Conservation (phyloP, 2,113 vertebrate genomes). For the Vulpes ferrilata region DNA sequence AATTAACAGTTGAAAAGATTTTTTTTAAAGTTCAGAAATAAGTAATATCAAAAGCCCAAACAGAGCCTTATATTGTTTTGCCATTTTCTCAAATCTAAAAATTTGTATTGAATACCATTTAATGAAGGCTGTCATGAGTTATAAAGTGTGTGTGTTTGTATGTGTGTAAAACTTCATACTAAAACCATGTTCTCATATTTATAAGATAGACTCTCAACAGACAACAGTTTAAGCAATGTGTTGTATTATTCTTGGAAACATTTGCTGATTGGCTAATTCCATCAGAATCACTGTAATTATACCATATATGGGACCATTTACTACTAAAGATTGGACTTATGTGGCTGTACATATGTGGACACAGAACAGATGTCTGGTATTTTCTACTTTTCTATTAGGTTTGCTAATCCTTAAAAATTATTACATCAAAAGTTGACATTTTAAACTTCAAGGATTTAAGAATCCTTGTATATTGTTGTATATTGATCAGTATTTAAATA, state of each 20-base stretch:
- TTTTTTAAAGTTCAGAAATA: not conserved
- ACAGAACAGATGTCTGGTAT: not conserved
- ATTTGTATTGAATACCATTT: not conserved
- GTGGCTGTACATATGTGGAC: not conserved
- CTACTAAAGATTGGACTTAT: not conserved
- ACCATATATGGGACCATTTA: not conserved
- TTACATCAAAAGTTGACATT: not conserved
- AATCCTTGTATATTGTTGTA: not conserved
- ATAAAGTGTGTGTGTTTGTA: not conserved
- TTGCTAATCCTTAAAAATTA: not conserved
- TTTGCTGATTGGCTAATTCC: not conserved
- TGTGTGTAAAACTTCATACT: not conserved
- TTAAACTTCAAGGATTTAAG: not conserved
- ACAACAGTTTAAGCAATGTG: not conserved
- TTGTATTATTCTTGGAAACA: not conserved
- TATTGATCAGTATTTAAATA: not conserved
- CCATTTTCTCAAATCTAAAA: slow-evolving; percentile 13
- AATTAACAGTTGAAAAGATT: slow-evolving; percentile 34
- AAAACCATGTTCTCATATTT: not conserved
- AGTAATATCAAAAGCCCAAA: not conserved
- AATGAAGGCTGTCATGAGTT: not conserved
- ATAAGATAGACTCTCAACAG: not conserved
- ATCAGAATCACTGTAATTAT: not conserved
- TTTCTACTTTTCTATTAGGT: not conserved
- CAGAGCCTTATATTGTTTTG: not conserved